Base-by-base conservation (phyloP, 2,888 invertebrate species). In the Orthonevra nobilis region DNA sequence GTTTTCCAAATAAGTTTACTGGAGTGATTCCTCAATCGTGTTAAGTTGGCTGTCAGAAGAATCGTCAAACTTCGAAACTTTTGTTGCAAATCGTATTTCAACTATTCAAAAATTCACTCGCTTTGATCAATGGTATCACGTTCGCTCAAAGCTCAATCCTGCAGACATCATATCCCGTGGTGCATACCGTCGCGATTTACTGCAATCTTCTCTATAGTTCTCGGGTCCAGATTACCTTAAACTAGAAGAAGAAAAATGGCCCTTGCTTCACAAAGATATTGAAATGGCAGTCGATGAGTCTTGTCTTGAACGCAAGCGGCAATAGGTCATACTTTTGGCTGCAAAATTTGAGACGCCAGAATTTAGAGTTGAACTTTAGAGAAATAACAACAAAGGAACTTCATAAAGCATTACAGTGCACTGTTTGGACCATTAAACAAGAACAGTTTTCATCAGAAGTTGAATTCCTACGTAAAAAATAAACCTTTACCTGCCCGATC, bases 21-120 rank as follows among this genome's bases (percentile, higher is more conserved):
- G 52, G 36, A 52, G 36, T 23, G 50, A 34, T 20, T 50, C 50
- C 1, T 56, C 54, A n/a, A 56, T 28, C 20, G 54, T 28, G 2
- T 7, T 4, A 30, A 28, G 7, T 9, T 42, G 40, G 56, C 1
- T 56, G 1, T 40, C 40, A 12, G 30, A 56, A 14, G 12, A 30
- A 20, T 42, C 42, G 1, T 42, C 19, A 2, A 32, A 20, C n/a
- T 58, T 42, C 1, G 7, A 58, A 42, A 58, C 20, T 0, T 20
- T 42, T 42, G 12, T 58, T 32, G 56, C 42, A 2, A 58, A 42
- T 32, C 19, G 56, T 14, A n/a, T 32, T 14, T 28, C 42, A 32
- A 6, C 4, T 6, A 30, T 12, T 56, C 42, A 56, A 12, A 30
- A n/a, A 2, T 28, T 52, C 5, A 15, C 26, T n/a, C 23, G 14